These are phyloP conservation scores for Abramis brama DNA, from an alignment of 2,113 vertebrate species.

Conservation along the genomic window DNA sequence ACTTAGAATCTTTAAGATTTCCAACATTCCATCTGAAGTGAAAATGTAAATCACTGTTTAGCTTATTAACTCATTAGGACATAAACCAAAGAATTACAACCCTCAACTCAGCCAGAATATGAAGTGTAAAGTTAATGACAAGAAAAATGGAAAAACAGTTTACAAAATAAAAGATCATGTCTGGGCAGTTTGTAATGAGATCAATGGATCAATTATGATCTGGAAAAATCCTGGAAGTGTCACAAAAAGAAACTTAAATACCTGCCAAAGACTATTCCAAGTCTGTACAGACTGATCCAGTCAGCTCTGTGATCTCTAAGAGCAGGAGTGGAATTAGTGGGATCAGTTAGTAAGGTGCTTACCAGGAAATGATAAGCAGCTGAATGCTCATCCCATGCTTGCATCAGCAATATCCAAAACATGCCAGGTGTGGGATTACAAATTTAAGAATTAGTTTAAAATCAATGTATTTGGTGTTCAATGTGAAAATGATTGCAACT, in stretches of 20 bases:
- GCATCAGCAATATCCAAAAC: not conserved
- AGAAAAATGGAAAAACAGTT: not conserved
- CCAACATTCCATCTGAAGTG: not conserved
- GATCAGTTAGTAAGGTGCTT: not conserved
- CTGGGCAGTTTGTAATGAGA: not conserved
- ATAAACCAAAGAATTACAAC: not conserved
- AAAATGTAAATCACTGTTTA: not conserved
- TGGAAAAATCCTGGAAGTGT: not conserved
- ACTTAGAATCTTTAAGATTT: not conserved
- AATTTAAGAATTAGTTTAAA: too few species aligned
- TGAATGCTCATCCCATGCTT: not conserved
- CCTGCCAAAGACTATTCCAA: slow-evolving; percentile 31
- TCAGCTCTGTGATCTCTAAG: not conserved
- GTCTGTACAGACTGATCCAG: slow-evolving; percentile 17
- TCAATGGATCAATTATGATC: not conserved
- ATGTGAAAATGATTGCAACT: too few species aligned
- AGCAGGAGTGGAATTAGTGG: not conserved
- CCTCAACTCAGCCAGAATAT: not conserved
- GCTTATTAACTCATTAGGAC: not conserved
- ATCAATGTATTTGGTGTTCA: too few species aligned
- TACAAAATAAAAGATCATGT: not conserved
- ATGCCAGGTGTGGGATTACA: not conserved
- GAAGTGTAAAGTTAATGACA: not conserved
- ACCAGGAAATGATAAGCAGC: not conserved
- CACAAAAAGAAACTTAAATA: slow-evolving; percentile 10